Base-by-base conservation (phyloP, 1,140 invertebrate genomes). In the Aphelenchoides besseyi region DNA sequence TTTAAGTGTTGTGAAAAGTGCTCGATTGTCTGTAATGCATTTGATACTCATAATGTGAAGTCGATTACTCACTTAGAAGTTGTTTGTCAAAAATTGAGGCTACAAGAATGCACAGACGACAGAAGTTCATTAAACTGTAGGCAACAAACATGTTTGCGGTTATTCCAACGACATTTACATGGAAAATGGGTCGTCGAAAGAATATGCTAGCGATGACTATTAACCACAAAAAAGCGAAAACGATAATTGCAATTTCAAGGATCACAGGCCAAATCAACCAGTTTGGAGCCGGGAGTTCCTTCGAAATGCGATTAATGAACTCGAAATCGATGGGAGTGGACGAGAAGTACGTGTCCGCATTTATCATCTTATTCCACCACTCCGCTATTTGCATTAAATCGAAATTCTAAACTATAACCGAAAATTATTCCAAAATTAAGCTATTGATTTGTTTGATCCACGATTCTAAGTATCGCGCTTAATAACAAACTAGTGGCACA, bases 101-200 rank as follows among this genome's bases (percentile, higher is more conserved):
- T 8, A 59, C 18, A 59, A 5, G 23, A 12, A 59, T 23, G 18
- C 5, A 8, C 18, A 59, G 18, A 5, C 55, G 55, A 28, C 26
- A 8, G 5, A 59, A 18, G 5, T 33, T 5, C 55, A 59, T 59
- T 33, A 33, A 8, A 5, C 55, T 8, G 5, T 18, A 59, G 18
- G 12, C 5, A 23, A 59, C 5, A 23, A 59, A 8, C 16, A 59
- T 59, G 55, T 18, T 59, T 5, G 23, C 55, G 55, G 55, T 23
- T 28, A 59, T 59, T 23, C 41, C 12, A 23, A 48, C 41, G 18
- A 59, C 12, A 59, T 59, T 59, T 33, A 59, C 55, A 33, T 59
- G 55, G 32, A 59, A 28, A 33, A 59, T 5, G 12, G 55, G 55
- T 33, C 18, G 55, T 5, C 55, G 26, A 33, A 8, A 28, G 55